These are phyloP conservation scores for Lonchura striata DNA, from an alignment of 2,113 vertebrate species.

Conservation along the genomic window DNA sequence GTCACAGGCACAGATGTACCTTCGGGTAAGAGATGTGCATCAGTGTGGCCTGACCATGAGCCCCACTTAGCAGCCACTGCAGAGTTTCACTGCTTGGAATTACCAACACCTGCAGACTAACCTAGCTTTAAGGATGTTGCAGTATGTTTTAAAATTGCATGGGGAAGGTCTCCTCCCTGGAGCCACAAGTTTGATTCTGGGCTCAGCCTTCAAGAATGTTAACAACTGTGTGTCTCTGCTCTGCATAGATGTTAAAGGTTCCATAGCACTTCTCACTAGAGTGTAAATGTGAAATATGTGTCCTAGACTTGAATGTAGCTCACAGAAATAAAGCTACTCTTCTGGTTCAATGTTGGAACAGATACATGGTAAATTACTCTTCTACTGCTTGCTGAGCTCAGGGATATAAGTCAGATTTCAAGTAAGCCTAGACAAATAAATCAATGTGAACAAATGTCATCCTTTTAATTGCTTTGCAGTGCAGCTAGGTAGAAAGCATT, in stretches of 20 bases:
- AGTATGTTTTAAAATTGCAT: neutral
- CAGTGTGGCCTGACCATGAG: neutral
- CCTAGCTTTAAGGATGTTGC: neutral
- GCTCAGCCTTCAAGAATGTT: neutral
- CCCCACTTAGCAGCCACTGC: neutral
- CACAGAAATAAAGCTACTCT: neutral
- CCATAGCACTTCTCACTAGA: conserved; percentile 27
- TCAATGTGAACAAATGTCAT: neutral
- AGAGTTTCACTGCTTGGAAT: neutral
- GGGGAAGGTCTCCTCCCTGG: neutral
- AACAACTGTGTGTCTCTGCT: neutral
- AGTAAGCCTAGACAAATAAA: neutral
- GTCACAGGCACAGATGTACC: conserved; percentile 94
- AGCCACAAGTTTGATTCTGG: neutral
- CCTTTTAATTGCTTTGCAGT: neutral
- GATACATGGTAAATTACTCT: neutral
- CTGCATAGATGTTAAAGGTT: conserved; percentile 40
- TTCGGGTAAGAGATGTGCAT: conserved; percentile 80
- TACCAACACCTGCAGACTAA: neutral
- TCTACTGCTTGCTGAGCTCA: neutral
- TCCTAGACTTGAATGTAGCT: neutral
- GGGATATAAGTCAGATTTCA: neutral
- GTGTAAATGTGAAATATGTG: neutral
- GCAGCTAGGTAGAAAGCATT: neutral
- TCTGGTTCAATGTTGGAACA: neutral